A percentile compares a stretch with the other conserved stretches of the same genome.
Evolutionary conservation across 2,797 vertebrate genomes (phyloP).

Genomic region (Corythornis leucogaster): DNA sequence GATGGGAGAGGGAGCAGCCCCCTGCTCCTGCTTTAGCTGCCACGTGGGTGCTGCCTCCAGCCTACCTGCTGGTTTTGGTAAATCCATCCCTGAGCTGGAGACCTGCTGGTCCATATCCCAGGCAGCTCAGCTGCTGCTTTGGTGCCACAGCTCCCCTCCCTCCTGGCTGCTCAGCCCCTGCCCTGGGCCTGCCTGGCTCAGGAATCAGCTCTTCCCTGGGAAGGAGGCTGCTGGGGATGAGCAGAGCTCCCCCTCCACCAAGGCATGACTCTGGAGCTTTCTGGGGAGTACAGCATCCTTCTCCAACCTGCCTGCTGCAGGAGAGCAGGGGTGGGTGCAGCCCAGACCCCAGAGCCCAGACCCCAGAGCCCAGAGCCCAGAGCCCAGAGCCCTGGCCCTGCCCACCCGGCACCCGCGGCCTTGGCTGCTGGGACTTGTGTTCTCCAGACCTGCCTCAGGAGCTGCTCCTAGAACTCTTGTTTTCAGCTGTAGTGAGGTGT

Average conservation of each 20-base stretch:
- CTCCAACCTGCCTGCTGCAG: constrained; percentile 5
- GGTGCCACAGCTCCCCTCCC: neutral
- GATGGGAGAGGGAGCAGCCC: neutral
- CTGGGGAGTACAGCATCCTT: constrained; percentile 19
- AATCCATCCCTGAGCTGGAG: neutral
- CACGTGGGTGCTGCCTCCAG: neutral
- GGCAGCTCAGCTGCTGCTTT: neutral
- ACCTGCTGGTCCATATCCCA: neutral
- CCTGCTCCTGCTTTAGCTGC: neutral
- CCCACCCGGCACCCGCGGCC: constrained; percentile 36
- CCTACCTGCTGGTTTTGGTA: neutral
- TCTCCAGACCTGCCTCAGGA: constrained; percentile 50
- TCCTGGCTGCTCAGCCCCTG: neutral
- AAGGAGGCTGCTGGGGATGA: neutral
- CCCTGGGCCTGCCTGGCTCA: too few relatives aligned
- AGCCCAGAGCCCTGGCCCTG: constrained; percentile 56
- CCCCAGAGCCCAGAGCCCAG: too few relatives aligned
- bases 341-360: neutral
- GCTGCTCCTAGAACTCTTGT: constrained; percentile 63
- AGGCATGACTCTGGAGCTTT: neutral
- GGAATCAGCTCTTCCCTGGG: too few relatives aligned
- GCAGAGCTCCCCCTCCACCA: neutral
- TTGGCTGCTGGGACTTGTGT: neutral
- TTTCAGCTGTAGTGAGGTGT: constrained; percentile 56
- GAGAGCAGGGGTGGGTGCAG: constrained; percentile 3